Percentiles rank a stretch among this genome's conserved stretches.
Evolutionary conservation across 2,113 vertebrate genomes (phyloP).

Genomic region (Trematocara unimaculatum): DNA sequence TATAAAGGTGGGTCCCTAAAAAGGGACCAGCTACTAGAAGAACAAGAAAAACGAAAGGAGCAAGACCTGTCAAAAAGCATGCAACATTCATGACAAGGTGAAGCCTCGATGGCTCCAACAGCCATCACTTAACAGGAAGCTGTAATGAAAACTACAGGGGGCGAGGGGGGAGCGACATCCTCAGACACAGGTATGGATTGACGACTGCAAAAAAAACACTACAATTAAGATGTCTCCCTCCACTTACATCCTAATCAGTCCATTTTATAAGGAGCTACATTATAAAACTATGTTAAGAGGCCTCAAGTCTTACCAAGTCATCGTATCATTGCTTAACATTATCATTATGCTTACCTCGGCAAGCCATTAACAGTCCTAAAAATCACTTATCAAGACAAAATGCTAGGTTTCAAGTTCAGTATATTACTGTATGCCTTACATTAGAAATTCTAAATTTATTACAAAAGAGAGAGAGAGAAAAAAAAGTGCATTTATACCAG

Average conservation of each 20-base stretch:
- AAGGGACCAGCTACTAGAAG: not conserved
- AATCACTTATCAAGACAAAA: conserved; percentile 42
- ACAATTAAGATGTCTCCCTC: not conserved
- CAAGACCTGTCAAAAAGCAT: conserved; percentile 25
- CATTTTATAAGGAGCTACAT: conserved; percentile 43
- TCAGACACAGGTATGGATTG: not conserved
- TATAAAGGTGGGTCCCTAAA: conserved; percentile 2
- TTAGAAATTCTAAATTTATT: conserved; percentile 57
- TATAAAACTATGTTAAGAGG: conserved; percentile 52
- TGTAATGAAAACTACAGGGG: not conserved
- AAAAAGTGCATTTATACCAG: conserved; percentile 70
- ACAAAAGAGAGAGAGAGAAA: conserved; percentile 46
- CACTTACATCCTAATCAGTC: conserved; percentile 32
- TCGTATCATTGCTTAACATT: conserved; percentile 46
- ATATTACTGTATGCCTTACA: conserved; percentile 46
- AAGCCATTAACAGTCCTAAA: conserved; percentile 50
- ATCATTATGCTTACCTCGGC: conserved; percentile 44
- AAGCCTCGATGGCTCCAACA: not conserved
- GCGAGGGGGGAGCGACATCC: not conserved
- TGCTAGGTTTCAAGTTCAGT: conserved; percentile 39
- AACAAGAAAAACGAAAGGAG: not conserved
- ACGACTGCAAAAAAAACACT: conserved; percentile 16
- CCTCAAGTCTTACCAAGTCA: conserved; percentile 46
- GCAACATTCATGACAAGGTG: conserved; percentile 4
- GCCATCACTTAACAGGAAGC: not conserved